Base-by-base conservation (phyloP, 2,797 vertebrate species). In the Urosaurus nigricauda region DNA sequence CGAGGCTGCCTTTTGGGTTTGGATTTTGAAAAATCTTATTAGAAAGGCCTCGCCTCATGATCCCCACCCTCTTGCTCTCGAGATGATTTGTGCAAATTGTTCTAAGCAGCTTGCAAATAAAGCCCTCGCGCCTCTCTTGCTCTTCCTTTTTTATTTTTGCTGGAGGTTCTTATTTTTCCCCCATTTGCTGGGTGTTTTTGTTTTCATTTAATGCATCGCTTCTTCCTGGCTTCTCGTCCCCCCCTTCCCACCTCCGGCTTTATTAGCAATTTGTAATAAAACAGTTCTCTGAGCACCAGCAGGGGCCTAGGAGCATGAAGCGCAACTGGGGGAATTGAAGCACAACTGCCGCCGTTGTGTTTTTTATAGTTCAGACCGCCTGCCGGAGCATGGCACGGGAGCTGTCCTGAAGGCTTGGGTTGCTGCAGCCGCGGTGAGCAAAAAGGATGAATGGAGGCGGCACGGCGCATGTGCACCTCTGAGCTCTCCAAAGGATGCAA, bases 41-140 rank as follows among this genome's bases (percentile, higher is more conserved):
- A 65, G 29, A 87, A 90, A 84, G 83, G 40, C 63, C 8, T 80
- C 56, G 84, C 89, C 80, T 91, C 89, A 43, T 89, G 58, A 6
- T 87, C 6, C 86, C 90, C 82, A 82, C 40, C 13, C 94, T 93
- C 65, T 89, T 93, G 92, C 89, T 92, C 94, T 91, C 47, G 90
- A 92, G 0, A 81, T 96, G 96, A 96, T 97, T 96, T 96, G 95
- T 96, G 93, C 96, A 96, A 96, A 97, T 97, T 96, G 96, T 94
- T 96, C 94, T 94, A 94, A 96, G 96, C 95, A 95, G 93, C 94
- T 95, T 79, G 84, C 0, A 53, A 2, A 89, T 95, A 93, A 94
- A 94, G 94, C 88, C 93, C 70, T 92, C 93, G 88, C 93, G 88
- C 93, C n/a, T 73, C 70, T 73, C n/a, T 37, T 5, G 58, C 19